These are phyloP conservation scores for Neomorphus geoffroyi DNA, from an alignment of 2,797 vertebrate species.

Conservation along the genomic window DNA sequence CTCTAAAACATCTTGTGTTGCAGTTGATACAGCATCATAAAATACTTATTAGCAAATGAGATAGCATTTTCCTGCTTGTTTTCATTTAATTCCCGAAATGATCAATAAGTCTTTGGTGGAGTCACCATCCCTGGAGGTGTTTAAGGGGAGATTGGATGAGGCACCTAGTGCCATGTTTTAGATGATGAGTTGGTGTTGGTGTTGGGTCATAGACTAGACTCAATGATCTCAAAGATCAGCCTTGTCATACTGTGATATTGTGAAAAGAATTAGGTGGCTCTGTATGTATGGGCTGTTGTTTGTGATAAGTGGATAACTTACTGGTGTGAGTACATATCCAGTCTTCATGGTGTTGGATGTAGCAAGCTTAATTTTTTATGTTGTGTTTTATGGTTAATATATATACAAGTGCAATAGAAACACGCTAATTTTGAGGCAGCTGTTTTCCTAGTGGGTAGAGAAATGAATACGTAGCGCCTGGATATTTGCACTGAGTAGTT, in stretches of 20 bases:
- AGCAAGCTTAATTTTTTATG: not conserved
- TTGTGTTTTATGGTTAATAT: not conserved
- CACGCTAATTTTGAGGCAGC: not conserved
- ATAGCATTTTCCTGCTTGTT: not conserved
- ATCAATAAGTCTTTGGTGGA: not conserved
- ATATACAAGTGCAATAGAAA: not conserved
- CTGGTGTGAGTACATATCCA: accelerated
- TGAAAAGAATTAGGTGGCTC: not conserved
- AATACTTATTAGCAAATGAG: not conserved
- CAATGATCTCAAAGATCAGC: too few relatives aligned
- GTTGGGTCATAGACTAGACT: too few relatives aligned
- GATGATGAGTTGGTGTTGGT: too few relatives aligned
- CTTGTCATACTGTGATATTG: too few relatives aligned
- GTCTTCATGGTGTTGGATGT: not conserved
- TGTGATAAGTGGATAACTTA: not conserved
- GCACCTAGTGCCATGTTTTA: too few relatives aligned
- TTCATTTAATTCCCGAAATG: not conserved
- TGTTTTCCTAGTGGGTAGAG: not conserved
- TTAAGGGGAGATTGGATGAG: too few relatives aligned
- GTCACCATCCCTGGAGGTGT: too few relatives aligned
- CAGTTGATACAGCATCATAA: not conserved
- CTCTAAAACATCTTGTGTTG: not conserved
- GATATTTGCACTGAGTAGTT: not conserved
- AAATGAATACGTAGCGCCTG: not conserved
- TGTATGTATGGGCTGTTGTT: not conserved